Evolutionary conservation across 2,797 vertebrate genomes (phyloP).

Genomic region (Xenops minutus): DNA sequence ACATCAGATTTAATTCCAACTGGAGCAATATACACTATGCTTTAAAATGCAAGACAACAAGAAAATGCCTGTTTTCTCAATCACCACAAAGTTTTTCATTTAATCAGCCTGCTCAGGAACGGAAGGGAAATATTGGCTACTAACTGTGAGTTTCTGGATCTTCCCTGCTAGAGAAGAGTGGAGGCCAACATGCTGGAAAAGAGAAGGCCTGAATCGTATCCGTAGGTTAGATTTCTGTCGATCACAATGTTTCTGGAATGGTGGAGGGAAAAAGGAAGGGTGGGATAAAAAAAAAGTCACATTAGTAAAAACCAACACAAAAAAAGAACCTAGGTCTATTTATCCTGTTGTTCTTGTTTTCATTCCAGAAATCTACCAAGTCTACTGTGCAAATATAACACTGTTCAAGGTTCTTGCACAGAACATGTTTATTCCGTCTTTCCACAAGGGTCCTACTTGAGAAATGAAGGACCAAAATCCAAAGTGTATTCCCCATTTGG

Average conservation of each 20-base stretch:
- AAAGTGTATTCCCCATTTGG: not conserved
- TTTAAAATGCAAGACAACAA: not conserved
- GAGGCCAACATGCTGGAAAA: conserved; percentile 97
- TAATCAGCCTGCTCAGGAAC: not conserved
- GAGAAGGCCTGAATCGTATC: conserved; percentile 93
- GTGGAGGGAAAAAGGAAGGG: not conserved
- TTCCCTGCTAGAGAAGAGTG: conserved; percentile 98
- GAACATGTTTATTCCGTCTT: not conserved
- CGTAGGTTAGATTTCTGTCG: conserved; percentile 95
- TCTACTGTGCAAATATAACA: not conserved
- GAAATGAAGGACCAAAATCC: not conserved
- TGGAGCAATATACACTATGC: not conserved
- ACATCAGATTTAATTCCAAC: not conserved
- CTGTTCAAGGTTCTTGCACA: not conserved
- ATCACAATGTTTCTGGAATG: conserved; percentile 93
- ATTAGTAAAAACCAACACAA: not conserved
- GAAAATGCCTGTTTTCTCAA: not conserved
- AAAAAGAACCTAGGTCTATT: not conserved
- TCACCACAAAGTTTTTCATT: not conserved
- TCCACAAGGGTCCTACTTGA: not conserved
- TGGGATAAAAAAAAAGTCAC: not conserved
- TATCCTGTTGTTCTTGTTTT: not conserved
- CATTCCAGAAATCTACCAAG: not conserved
- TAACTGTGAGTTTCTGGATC: conserved; percentile 97
- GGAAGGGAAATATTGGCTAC: conserved; percentile 30